Percentiles rank a stretch among this genome's conserved stretches.
phyloP scores from a whole-genome alignment of 2,113 vertebrate genomes.

The Mixornis gularis region DNA sequence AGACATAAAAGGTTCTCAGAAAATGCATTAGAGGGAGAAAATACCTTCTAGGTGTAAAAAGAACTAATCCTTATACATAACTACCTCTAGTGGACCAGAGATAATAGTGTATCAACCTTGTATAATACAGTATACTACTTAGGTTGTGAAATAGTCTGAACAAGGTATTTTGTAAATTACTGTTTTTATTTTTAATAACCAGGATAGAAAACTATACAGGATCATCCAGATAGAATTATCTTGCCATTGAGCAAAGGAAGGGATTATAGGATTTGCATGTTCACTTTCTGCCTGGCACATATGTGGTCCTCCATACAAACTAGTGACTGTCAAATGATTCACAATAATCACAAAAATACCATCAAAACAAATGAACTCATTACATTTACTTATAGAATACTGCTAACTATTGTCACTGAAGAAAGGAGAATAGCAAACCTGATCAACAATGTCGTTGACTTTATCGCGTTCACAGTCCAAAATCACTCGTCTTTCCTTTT shows the following conservation, averaged over 20 bases:
- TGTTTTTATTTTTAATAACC: neutral
- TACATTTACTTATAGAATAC: neutral
- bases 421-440: constrained; percentile 77
- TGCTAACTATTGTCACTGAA: neutral
- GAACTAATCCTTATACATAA: neutral
- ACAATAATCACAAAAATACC: neutral
- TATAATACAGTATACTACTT: neutral
- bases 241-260: neutral
- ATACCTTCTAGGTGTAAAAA: neutral
- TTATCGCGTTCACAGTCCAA: constrained; percentile 98
- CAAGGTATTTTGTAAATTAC: neutral
- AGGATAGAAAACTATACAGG: neutral
- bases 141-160: neutral
- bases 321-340: neutral
- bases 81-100: neutral
- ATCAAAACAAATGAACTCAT: neutral
- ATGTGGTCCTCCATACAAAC: neutral
- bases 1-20: neutral
- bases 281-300: neutral
- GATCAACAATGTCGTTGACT: constrained; percentile 98
- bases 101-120: neutral
- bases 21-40: neutral
- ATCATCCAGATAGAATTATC: neutral
- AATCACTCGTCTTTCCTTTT: constrained; percentile 95
- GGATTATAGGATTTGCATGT: neutral